Evolutionary conservation across 2,113 vertebrate genomes (phyloP).

Genomic region (Rhabdomys dilectus): DNA sequence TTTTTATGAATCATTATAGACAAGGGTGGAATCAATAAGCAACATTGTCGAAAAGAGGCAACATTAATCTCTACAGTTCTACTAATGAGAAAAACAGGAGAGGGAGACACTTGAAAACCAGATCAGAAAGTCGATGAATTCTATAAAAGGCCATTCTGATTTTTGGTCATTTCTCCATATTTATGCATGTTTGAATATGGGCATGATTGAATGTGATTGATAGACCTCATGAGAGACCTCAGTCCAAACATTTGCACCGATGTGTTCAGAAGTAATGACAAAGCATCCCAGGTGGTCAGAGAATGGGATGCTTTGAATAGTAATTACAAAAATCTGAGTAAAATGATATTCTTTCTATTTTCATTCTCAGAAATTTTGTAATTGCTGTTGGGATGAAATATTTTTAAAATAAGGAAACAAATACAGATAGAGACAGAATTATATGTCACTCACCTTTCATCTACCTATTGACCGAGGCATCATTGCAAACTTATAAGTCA

Average conservation of each 20-base stretch:
- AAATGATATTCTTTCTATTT: neutral
- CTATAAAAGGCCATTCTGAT: slow-evolving; percentile 38
- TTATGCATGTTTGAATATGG: slow-evolving; percentile 51
- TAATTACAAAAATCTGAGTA: neutral
- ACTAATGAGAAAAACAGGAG: slow-evolving; percentile 50
- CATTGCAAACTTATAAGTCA: neutral
- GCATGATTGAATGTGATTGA: slow-evolving; percentile 40
- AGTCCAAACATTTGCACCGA: slow-evolving; percentile 21
- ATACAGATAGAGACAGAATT: neutral
- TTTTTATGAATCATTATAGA: slow-evolving; percentile 57
- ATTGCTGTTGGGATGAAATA: neutral
- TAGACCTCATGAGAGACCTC: neutral
- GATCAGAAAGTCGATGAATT: neutral
- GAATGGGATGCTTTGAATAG: neutral
- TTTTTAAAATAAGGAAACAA: slow-evolving; percentile 37
- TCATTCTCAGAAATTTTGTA: neutral
- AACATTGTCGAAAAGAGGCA: slow-evolving; percentile 53
- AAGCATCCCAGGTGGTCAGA: slow-evolving; percentile 49
- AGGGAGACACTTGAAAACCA: slow-evolving; percentile 24
- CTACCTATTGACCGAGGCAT: neutral
- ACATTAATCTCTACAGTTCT: slow-evolving; percentile 29
- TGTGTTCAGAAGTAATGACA: neutral
- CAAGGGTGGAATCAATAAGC: slow-evolving; percentile 56
- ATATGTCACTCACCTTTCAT: neutral
- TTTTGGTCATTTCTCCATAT: slow-evolving; percentile 28